Conservation (phyloP, 2,888 invertebrate genomes). For the Tipula confusa region DNA sequence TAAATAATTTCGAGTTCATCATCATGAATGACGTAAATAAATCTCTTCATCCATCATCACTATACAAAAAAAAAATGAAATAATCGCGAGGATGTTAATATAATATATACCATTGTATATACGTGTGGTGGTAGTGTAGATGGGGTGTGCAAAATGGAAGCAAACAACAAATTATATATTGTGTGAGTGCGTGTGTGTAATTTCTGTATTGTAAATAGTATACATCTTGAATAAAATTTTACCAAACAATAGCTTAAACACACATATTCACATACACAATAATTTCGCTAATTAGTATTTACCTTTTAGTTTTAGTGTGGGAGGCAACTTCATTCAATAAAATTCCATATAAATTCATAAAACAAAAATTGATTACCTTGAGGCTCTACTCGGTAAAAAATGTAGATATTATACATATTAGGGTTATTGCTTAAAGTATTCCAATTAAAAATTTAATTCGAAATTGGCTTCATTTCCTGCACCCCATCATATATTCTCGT, state of each 20-base stretch:
- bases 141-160: neutral
- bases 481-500: neutral
- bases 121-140: neutral
- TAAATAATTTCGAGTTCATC: slow-evolving; percentile 5
- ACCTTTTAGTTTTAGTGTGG: neutral
- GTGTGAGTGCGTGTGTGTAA: too few relatives aligned
- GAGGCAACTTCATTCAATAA: neutral
- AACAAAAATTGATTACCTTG: neutral
- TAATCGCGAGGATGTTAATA: neutral
- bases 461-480: neutral
- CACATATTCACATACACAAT: neutral
- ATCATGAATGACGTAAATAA: neutral
- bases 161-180: neutral
- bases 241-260: neutral
- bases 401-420: neutral
- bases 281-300: slow-evolving; percentile 6
- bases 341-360: neutral
- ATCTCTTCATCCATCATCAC: neutral
- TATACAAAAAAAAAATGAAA: neutral
- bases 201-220: neutral
- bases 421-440: slow-evolving; percentile 12
- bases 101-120: too few relatives aligned
- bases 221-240: neutral
- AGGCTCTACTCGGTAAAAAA: neutral
- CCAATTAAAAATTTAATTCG: neutral